phyloP scores from a whole-genome alignment of 2,113 vertebrate genomes.

The Pseudorectes ferrugineus region DNA sequence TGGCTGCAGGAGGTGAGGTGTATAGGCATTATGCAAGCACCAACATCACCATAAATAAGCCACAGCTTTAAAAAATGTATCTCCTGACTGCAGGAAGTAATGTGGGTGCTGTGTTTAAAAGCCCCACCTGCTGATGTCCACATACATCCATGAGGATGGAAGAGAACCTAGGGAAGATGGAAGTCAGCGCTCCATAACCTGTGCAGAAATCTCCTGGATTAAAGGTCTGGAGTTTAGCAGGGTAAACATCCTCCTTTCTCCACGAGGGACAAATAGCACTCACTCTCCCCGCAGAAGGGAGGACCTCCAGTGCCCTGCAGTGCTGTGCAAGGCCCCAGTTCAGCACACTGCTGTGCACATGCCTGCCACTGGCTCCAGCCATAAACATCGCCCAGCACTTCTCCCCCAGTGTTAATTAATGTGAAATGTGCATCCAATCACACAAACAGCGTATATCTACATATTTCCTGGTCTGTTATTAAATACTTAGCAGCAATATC shows the following conservation, averaged over 20 bases:
- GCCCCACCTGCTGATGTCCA: neutral
- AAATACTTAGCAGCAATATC: neutral
- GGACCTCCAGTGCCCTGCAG: accelerated
- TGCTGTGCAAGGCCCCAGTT: accelerated
- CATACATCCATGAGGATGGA: neutral
- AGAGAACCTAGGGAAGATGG: neutral
- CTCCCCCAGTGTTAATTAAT: neutral
- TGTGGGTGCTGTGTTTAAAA: neutral
- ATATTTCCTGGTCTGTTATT: neutral
- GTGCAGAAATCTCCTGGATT: neutral
- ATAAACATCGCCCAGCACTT: neutral
- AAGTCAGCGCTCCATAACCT: neutral
- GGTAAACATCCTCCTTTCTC: neutral
- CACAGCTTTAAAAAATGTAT: neutral
- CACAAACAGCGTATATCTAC: neutral
- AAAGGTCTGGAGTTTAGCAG: neutral
- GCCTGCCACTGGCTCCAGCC: neutral
- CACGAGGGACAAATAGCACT: neutral
- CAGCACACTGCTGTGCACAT: accelerated
- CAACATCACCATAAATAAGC: neutral
- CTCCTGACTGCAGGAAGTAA: neutral
- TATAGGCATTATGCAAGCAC: neutral
- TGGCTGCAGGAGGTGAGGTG: neutral
- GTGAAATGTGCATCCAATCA: neutral
- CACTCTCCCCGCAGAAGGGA: neutral